These are phyloP conservation scores for Picathartes gymnocephalus DNA, from an alignment of 2,113 vertebrate genomes.

Conservation along the genomic window DNA sequence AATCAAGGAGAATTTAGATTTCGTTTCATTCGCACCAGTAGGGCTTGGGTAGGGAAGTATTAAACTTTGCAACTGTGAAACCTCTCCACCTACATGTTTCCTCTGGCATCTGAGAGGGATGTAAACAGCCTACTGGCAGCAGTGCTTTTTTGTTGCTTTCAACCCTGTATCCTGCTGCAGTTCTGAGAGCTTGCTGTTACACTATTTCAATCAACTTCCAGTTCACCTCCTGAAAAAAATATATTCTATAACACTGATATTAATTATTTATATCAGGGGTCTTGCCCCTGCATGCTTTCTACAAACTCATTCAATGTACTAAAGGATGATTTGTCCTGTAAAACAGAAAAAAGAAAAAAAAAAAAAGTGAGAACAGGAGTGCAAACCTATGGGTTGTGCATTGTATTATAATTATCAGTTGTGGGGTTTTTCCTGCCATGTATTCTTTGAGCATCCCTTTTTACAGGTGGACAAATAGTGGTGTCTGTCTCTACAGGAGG, in stretches of 20 bases:
- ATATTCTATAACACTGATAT: neutral
- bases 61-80: neutral
- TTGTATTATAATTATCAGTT: neutral
- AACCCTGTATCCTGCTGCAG: neutral
- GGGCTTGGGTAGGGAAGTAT: neutral
- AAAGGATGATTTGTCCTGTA: neutral
- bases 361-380: neutral
- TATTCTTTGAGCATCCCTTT: neutral
- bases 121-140: neutral
- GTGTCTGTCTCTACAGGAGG: neutral
- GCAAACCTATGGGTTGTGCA: neutral
- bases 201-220: neutral
- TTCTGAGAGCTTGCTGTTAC: neutral
- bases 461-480: neutral
- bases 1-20: neutral
- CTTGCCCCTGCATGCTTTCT: neutral
- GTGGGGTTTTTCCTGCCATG: neutral
- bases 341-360: neutral
- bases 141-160: neutral
- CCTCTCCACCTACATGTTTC: neutral
- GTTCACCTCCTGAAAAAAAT: neutral
- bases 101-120: neutral
- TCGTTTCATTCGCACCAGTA: neutral
- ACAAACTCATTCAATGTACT: neutral
- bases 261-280: neutral